Conservation (phyloP, 2,888 invertebrate genomes). For the Ophonus ardosiacus region DNA sequence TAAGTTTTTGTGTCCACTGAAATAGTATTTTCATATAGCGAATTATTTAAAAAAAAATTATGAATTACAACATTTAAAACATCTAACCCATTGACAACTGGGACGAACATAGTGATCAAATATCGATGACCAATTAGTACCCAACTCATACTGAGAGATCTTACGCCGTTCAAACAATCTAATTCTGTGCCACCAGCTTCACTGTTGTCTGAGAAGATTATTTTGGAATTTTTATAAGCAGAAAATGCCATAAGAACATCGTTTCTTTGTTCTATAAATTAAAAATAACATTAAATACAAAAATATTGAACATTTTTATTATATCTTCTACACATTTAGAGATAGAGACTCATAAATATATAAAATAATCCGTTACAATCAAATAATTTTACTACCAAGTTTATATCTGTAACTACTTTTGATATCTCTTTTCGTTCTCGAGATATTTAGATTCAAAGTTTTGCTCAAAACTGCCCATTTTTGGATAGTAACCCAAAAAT, state of each 20-base stretch:
- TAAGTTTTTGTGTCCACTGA: conserved; percentile 73
- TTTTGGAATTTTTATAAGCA: conserved; percentile 67
- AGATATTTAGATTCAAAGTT: too few species aligned
- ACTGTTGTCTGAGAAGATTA: conserved; percentile 66
- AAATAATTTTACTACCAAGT: too few species aligned
- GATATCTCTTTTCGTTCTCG: too few species aligned
- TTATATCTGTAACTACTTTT: too few species aligned
- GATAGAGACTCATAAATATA: too few species aligned
- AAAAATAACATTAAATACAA: background rate
- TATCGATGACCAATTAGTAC: conserved; percentile 76
- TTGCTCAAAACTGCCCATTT: too few species aligned
- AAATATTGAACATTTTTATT: background rate
- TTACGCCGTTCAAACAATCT: conserved; percentile 76
- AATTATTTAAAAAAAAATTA: background rate
- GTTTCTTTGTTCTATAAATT: conserved; percentile 15
- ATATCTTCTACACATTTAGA: too few species aligned
- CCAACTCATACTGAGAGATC: conserved; percentile 76
- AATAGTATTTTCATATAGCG: conserved; percentile 42
- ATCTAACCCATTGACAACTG: conserved; percentile 72
- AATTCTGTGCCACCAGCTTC: conserved; percentile 65
- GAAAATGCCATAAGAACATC: conserved; percentile 66
- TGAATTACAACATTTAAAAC: conserved; percentile 71
- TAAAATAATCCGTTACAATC: too few species aligned
- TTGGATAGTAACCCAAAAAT: too few species aligned
- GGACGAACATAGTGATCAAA: conserved; percentile 71